Conservation (phyloP, 1,140 invertebrate genomes). For the Pantala flavescens region DNA sequence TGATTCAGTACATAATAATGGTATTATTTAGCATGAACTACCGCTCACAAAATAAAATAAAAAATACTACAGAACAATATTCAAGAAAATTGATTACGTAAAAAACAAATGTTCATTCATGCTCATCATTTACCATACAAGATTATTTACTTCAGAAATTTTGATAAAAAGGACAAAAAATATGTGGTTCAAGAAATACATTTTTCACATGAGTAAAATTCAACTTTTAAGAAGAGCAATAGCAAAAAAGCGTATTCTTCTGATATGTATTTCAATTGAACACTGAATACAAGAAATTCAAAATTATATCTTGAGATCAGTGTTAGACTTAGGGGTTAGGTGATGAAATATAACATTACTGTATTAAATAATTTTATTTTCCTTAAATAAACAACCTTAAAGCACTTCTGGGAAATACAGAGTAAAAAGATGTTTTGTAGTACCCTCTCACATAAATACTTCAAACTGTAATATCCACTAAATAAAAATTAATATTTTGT, state of each 20-base stretch:
- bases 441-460: not conserved
- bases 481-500: not conserved
- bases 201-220: not conserved
- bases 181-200: not conserved
- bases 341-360: conserved; percentile 3
- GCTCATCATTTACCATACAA: too few species aligned
- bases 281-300: not conserved
- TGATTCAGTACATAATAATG: too few species aligned
- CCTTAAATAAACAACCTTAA: not conserved
- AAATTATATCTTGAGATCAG: not conserved
- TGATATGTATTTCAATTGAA: not conserved
- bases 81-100: too few species aligned
- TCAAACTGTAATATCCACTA: not conserved
- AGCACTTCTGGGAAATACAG: not conserved
- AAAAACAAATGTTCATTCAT: too few species aligned
- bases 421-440: not conserved
- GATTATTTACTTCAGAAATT: not conserved
- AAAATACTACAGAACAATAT: too few species aligned
- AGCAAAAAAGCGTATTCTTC: not conserved
- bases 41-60: too few species aligned
- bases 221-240: not conserved
- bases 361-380: not conserved
- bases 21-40: too few species aligned
- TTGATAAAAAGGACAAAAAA: not conserved
- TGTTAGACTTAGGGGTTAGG: not conserved